Conservation (phyloP, 2,888 invertebrate species). For the Timandra comae region DNA sequence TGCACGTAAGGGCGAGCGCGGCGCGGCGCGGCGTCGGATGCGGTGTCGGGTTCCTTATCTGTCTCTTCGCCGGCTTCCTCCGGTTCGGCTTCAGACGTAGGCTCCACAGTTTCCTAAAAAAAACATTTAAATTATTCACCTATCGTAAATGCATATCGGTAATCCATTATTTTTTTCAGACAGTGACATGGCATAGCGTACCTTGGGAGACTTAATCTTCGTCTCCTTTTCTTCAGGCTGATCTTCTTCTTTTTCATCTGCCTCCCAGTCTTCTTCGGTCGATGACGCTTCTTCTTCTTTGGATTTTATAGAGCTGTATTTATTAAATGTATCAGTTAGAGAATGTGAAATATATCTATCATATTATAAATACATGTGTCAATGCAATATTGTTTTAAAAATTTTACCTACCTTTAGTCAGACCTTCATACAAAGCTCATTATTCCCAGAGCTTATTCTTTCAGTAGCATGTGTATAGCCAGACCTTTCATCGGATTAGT, state of each 20-base stretch:
- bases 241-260: constrained; percentile 66
- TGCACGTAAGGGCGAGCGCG: constrained; percentile 79
- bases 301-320: constrained; percentile 59
- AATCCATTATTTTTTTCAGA: no score
- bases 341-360: constrained; percentile 1
- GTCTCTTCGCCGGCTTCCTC: constrained; percentile 70
- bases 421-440: no score
- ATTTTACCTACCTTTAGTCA: no score
- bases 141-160: no score
- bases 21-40: constrained; percentile 72
- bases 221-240: constrained; percentile 56
- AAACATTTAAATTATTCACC: no score
- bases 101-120: constrained; percentile 47
- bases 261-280: constrained; percentile 71
- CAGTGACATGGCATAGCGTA: no score
- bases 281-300: constrained; percentile 70
- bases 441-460: no score
- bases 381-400: background rate
- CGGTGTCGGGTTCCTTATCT: constrained; percentile 73
- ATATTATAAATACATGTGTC: constrained; percentile 1
- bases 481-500: no score
- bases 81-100: constrained; percentile 59
- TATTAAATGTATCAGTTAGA: no score
- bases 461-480: no score
- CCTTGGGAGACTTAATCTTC: constrained; percentile 62